Conservation (phyloP, 2,797 vertebrate genomes). For the Crenuchus spilurus region DNA sequence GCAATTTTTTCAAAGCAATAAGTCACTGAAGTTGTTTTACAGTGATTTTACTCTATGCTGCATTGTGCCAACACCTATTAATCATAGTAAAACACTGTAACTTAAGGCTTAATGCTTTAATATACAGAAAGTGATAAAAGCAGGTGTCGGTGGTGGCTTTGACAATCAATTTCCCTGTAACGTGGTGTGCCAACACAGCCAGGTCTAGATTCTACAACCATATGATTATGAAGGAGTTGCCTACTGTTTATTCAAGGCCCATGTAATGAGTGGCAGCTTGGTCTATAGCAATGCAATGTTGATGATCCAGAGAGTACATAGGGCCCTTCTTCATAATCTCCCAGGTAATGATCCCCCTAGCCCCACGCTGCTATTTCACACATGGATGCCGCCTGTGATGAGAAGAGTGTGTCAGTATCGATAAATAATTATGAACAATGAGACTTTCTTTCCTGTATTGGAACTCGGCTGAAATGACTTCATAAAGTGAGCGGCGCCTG, state of each 20-base stretch:
- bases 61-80: background rate
- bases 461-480: conserved; percentile 66
- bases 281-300: conserved; percentile 38
- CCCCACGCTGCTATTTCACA: conserved; percentile 78
- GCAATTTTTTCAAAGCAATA: background rate
- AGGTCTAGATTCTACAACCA: conserved; percentile 41
- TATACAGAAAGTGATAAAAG: conserved; percentile 8
- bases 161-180: conserved; percentile 23
- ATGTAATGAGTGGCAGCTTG: conserved; percentile 44
- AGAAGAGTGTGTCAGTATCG: conserved; percentile 79
- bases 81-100: background rate
- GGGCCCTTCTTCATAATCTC: conserved; percentile 49
- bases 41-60: background rate
- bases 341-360: conserved; percentile 72
- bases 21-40: background rate
- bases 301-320: conserved; percentile 40
- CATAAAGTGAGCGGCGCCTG: conserved; percentile 56
- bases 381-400: conserved; percentile 78
- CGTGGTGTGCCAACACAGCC: conserved; percentile 15
- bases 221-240: conserved; percentile 18
- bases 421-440: conserved; percentile 79
- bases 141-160: background rate
- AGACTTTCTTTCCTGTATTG: conserved; percentile 62
- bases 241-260: conserved; percentile 41
- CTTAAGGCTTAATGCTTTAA: background rate